phyloP scores from a whole-genome alignment of 2,797 vertebrate genomes.

The Clarias fuscus region DNA sequence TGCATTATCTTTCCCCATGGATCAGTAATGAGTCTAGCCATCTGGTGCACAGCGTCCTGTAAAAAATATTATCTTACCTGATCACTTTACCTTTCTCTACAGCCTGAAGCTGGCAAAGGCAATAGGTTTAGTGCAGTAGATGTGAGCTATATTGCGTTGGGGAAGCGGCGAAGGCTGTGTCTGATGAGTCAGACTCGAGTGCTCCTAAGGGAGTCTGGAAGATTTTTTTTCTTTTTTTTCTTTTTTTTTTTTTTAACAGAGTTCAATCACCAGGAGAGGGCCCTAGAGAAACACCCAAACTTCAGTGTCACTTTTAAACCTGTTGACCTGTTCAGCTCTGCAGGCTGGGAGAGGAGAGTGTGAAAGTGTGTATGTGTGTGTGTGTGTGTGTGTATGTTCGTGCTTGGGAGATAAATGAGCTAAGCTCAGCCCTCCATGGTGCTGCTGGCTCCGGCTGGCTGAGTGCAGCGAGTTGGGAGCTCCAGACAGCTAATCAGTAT shows the following conservation, averaged over 20 bases:
- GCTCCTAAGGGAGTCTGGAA: slow-evolving; percentile 29
- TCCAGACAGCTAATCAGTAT: slow-evolving; percentile 78
- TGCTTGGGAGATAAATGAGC: slow-evolving; percentile 43
- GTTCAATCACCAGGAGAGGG: slow-evolving; percentile 55
- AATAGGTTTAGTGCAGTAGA: slow-evolving; percentile 27
- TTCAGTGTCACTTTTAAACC: slow-evolving; percentile 41
- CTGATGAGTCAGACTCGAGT: slow-evolving; percentile 34
- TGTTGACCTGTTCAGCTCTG: slow-evolving; percentile 41
- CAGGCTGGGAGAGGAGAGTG: slow-evolving; percentile 25
- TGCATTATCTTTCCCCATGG: slow-evolving; percentile 7
- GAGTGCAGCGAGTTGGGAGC: slow-evolving; percentile 68
- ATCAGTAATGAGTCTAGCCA: slow-evolving; percentile 21
- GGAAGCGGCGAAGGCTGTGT: slow-evolving; percentile 11
- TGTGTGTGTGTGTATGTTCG: neutral
- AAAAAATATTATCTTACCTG: neutral
- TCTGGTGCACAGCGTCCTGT: slow-evolving; percentile 7
- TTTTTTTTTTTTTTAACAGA: slow-evolving; percentile 3
- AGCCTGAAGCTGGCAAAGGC: neutral
- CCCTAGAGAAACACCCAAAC: slow-evolving; percentile 37
- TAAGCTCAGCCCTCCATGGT: slow-evolving; percentile 49
- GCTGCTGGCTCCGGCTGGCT: slow-evolving; percentile 51
- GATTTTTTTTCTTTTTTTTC: neutral
- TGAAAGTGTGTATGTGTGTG: neutral
- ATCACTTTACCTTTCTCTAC: neutral
- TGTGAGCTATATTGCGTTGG: slow-evolving; percentile 5